Evolutionary conservation across 2,888 invertebrate genomes (phyloP).

Genomic region (Strigamia crassipes): DNA sequence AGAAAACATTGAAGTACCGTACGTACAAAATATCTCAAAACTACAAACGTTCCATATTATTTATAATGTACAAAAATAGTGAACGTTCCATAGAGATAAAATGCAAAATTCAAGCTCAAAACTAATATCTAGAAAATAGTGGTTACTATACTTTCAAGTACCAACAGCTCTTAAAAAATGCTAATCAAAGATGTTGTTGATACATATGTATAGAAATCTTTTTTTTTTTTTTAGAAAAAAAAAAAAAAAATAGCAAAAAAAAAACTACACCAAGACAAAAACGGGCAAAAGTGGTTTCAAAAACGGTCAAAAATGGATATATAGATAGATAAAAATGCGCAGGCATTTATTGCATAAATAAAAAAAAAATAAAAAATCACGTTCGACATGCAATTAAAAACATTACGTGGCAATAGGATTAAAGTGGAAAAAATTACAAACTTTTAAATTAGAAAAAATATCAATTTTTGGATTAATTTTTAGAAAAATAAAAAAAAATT

Average conservation of each 20-base stretch:
- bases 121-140: slow-evolving; percentile 30
- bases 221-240: no score
- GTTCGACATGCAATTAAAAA: slow-evolving; percentile 23
- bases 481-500: not conserved
- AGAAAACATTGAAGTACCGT: not conserved
- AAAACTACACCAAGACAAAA: slow-evolving; percentile 36
- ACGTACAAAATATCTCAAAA: slow-evolving; percentile 10
- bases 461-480: not conserved
- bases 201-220: not conserved
- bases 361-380: slow-evolving; percentile 8
- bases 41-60: slow-evolving; percentile 35
- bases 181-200: not conserved
- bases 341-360: slow-evolving; percentile 25
- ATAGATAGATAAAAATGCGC: slow-evolving; percentile 8
- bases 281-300: slow-evolving; percentile 35
- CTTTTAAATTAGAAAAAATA: not conserved
- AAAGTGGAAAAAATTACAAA: slow-evolving; percentile 13
- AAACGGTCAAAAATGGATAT: slow-evolving; percentile 27
- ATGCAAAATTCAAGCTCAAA: slow-evolving; percentile 39
- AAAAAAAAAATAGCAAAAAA: not conserved
- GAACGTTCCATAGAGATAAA: slow-evolving; percentile 40
- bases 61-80: slow-evolving; percentile 8
- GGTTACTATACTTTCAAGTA: slow-evolving; percentile 13
- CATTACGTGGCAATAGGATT: slow-evolving; percentile 13
- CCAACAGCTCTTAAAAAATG: not conserved